Evolutionary conservation across 1,140 invertebrate species (phyloP), one percentile per base, ranked within the genome.

Genomic region (Macrobrachium nipponense): DNA sequence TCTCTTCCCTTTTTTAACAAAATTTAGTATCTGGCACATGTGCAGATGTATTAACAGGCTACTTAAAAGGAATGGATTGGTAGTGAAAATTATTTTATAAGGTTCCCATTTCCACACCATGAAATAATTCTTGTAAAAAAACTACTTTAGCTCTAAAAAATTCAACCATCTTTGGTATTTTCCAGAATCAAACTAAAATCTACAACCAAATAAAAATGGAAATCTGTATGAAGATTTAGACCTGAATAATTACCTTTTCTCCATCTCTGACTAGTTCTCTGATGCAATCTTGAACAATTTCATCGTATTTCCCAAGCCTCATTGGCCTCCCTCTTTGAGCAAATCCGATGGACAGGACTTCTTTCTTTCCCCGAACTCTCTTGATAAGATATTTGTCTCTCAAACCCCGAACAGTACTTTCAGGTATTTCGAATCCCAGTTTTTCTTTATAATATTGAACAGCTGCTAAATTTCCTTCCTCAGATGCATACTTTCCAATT

Each of bases 231-330:
- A 79, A n/a, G 11, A 15, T 60, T 5, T 44, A 20, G 17, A 58
- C 59, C 20, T 11, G 27, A 36, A 36, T 68, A 36, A 23, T 76
- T 72, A 91, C 89, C 87, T 90, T 91, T 82, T 91, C 91, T 44
- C 91, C 91, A 60, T 89, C 89, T 60, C 90, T 89, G 18, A 91
- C 88, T 20, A 91, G 87, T 77, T 91, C 90, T 80, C 89, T 82
- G 62, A 91, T 90, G 84, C 91, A 91, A 64, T 91, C 91, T 86
- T 90, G 90, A 66, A 91, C 91, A 59, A 91, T 82, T 77, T 90
- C 90, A 86, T 91, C 91, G 88, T 91, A 91, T 83, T 91, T 91
- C 23, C 91, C 91, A 18, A 91, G 82, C 27, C 90, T 68, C 87
- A 91, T 89, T 17, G 91, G 91, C 20, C 91, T 80, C 36, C 91